Percentiles rank a stretch among this genome's conserved stretches.
Conservation (phyloP, 2,888 invertebrate species). For the Rhagonycha fulva region DNA sequence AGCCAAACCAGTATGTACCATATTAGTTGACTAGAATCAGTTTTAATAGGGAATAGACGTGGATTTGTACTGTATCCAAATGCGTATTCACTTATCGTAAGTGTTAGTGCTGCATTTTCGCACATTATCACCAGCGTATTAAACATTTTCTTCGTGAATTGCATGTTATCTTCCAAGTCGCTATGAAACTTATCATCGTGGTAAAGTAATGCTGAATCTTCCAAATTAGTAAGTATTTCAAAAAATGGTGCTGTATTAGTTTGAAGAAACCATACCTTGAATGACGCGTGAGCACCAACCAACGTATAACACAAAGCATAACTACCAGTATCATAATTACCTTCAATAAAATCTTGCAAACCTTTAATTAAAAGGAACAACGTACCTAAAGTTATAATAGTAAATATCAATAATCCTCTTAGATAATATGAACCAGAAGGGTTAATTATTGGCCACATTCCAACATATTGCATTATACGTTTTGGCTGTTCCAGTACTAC, state of each 20-base stretch:
- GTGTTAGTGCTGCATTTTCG: background rate
- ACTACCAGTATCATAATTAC: background rate
- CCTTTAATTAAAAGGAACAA: background rate
- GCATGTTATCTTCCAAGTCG: background rate
- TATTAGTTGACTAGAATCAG: background rate
- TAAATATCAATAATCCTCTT: background rate
- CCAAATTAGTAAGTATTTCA: background rate
- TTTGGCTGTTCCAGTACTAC: background rate
- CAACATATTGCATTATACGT: background rate
- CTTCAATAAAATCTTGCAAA: background rate
- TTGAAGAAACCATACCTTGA: background rate
- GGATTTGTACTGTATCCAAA: background rate
- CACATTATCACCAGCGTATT: background rate
- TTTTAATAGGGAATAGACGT: background rate
- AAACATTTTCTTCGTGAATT: background rate
- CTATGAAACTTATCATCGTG: background rate
- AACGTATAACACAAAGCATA: background rate
- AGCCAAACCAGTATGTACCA: background rate
- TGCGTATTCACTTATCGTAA: background rate
- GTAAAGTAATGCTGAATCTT: background rate
- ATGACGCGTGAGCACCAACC: background rate
- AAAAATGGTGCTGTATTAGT: background rate
- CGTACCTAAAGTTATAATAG: too few relatives aligned
- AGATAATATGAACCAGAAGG: background rate
- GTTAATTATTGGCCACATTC: background rate